Conservation (phyloP, 2,797 vertebrate species). For the Anguilla megastoma region DNA sequence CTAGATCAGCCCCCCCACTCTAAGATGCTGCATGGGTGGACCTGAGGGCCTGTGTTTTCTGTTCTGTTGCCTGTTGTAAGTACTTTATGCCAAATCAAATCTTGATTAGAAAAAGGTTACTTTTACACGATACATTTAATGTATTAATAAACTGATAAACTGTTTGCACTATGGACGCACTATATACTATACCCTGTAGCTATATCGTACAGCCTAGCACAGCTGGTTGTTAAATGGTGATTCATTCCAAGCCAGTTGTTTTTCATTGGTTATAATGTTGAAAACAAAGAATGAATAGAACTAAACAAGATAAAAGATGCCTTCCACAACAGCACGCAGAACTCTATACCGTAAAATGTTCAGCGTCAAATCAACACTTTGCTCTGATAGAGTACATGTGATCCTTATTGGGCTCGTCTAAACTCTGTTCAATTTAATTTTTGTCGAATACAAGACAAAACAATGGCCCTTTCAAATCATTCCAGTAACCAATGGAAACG, state of each 20-base stretch:
- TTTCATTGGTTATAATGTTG: not conserved
- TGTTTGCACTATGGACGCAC: not conserved
- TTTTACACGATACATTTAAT: not conserved
- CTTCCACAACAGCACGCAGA: not conserved
- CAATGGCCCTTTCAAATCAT: not conserved
- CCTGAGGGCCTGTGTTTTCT: not conserved
- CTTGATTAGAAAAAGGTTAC: not conserved
- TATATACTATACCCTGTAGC: no score
- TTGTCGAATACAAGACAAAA: constrained; percentile 1
- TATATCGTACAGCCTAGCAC: not conserved
- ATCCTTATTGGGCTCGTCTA: not conserved
- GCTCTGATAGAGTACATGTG: not conserved
- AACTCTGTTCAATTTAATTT: not conserved
- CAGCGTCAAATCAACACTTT: not conserved
- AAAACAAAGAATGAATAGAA: not conserved
- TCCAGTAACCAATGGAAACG: not conserved
- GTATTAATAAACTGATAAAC: not conserved
- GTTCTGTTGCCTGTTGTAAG: not conserved
- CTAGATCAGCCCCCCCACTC: no score
- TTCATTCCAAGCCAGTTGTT: not conserved
- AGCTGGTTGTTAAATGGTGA: not conserved
- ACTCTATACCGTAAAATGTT: not conserved
- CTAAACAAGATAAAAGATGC: not conserved
- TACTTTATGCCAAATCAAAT: not conserved
- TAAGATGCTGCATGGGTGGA: no score